Conservation (phyloP, 2,888 invertebrate genomes). For the Sialis lutaria region DNA sequence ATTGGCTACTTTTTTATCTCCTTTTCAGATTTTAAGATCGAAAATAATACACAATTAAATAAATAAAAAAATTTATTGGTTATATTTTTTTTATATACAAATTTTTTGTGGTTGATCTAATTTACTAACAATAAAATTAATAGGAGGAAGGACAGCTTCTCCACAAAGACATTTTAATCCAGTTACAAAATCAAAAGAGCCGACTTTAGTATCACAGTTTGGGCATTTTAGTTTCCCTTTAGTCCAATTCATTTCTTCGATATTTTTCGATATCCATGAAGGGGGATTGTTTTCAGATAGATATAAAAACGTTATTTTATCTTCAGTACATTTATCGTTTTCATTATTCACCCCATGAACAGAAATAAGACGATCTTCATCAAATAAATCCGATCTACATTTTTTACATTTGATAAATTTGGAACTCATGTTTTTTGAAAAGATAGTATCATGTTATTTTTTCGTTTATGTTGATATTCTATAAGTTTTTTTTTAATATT, state of each 20-base stretch:
- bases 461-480: not conserved
- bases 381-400: slow-evolving; percentile 10
- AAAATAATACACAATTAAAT: too few relatives aligned
- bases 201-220: slow-evolving; percentile 40
- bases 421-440: not conserved
- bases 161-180: slow-evolving; percentile 44
- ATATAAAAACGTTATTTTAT: not conserved
- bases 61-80: too few relatives aligned
- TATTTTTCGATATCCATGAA: slow-evolving; percentile 32
- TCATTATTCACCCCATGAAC: slow-evolving; percentile 7
- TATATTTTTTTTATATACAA: too few relatives aligned
- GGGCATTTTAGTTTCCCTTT: slow-evolving; percentile 49
- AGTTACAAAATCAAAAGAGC: slow-evolving; percentile 47
- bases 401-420: slow-evolving; percentile 12
- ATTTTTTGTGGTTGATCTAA: slow-evolving; percentile 26
- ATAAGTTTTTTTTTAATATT: not conserved
- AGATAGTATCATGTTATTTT: not conserved
- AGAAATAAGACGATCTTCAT: slow-evolving; percentile 7
- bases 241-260: slow-evolving; percentile 41
- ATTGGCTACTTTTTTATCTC: too few relatives aligned
- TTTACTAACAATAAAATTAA: slow-evolving; percentile 45
- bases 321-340: not conserved
- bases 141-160: slow-evolving; percentile 32
- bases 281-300: slow-evolving; percentile 33
- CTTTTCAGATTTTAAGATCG: too few relatives aligned